Evolutionary conservation across 2,888 invertebrate genomes (phyloP), one percentile per base, ranked within the genome.

Genomic region (Erebia ligea): DNA sequence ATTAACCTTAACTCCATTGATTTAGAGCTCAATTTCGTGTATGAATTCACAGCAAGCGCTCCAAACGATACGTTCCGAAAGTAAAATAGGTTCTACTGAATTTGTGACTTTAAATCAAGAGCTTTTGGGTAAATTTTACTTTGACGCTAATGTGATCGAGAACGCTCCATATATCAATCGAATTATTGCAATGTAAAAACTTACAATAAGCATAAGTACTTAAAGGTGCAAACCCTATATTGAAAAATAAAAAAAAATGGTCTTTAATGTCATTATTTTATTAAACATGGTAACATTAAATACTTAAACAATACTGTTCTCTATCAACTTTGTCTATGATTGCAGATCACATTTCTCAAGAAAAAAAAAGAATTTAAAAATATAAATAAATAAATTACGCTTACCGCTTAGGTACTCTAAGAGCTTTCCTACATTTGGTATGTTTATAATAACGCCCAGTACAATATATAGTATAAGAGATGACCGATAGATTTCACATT

Each of bases 271-370:
- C 68, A 77, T 77, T 81, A 82, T 85, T 81, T 78, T 85, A 86
- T 88, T 84, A 86, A 88, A 86, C 86, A 71, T 83, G 84, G 82
- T 82, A 84, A 86, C 83, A 78, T 74, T 78, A 76, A 74, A 77
- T 69, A 75, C 74, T 75, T 76, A 75, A 64, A 80, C 77, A 78
- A 87, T 86, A 87, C 84, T 86, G 84, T 75, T 72, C 9, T 65
- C 63, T 75, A 76, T 66, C 68, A 70, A 76, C 76, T 34, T 62
- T 57, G 61, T 68, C 73, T 71, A 71, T 68, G 76, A 76, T 78
- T 80, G 74, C 80, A 79, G 85, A 88, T 88, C 86, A 82, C 79
- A 76, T 76, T 80, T 76, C 69, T 75, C 75, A 76, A 80, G 73
- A 77, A 75, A 5, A 34, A 76, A 76, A 75, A 21, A 45, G 11